Conservation (phyloP, 2,113 vertebrate genomes). For the Psilopsiagon aurifrons region DNA sequence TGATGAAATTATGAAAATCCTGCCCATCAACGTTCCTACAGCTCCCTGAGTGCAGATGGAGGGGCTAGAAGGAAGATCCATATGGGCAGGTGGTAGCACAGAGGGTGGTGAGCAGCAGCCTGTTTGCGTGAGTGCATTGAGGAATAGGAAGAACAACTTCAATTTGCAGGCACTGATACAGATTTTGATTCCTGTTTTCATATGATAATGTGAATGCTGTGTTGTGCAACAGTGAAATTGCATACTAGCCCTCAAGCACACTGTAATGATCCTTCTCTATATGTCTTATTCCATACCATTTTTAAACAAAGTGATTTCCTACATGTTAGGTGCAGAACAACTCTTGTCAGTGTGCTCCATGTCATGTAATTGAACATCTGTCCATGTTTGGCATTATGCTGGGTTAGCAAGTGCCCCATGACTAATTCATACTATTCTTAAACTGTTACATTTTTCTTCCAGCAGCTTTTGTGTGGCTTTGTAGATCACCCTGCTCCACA, state of each 20-base stretch:
- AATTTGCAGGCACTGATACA: neutral
- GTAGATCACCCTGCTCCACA: neutral
- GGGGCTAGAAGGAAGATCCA: neutral
- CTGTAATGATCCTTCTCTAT: neutral
- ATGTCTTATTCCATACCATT: neutral
- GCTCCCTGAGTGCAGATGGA: neutral
- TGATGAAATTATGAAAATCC: neutral
- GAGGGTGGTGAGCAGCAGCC: neutral
- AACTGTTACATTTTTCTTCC: neutral
- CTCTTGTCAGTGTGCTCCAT: neutral
- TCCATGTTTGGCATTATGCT: neutral
- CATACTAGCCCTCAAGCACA: neutral
- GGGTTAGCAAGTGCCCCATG: neutral
- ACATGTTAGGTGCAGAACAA: neutral
- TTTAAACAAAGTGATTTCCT: neutral
- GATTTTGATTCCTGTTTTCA: neutral
- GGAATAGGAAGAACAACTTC: neutral
- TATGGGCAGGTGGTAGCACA: neutral
- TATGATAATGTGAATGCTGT: neutral
- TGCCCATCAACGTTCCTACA: neutral
- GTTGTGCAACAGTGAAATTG: neutral
- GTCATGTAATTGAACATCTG: neutral
- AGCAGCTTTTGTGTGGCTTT: neutral
- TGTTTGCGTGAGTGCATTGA: neutral
- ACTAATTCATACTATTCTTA: neutral